Evolutionary conservation across 2,888 invertebrate species (phyloP).

Genomic region (Abscondita cerata): DNA sequence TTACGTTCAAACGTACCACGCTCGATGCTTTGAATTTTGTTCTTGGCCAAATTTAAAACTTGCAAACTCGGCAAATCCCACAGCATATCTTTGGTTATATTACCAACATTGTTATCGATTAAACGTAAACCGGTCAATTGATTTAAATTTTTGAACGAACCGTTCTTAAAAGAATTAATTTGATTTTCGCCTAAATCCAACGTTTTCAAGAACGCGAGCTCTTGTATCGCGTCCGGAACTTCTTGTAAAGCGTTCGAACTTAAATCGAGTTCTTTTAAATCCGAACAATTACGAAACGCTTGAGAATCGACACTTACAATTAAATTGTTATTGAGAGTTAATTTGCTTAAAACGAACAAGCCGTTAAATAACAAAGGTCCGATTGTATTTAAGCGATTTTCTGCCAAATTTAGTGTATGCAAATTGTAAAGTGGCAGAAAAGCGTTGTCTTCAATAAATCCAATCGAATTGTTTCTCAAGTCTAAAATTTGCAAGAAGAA

Average conservation of each 20-base stretch:
- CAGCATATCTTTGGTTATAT: constrained; percentile 84
- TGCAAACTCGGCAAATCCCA: constrained; percentile 84
- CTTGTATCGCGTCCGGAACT: constrained; percentile 84
- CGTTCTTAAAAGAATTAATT: constrained; percentile 82
- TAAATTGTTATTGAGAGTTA: constrained; percentile 86
- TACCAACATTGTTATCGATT: constrained; percentile 89
- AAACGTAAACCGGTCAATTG: constrained; percentile 86
- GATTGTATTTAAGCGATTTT: constrained; percentile 83
- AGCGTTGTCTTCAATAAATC: constrained; percentile 87
- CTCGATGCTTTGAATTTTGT: constrained; percentile 86
- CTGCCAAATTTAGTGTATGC: constrained; percentile 87
- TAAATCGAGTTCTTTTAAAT: constrained; percentile 86
- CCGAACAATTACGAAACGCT: constrained; percentile 87
- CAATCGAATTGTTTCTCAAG: constrained; percentile 85
- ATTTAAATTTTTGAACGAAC: constrained; percentile 83
- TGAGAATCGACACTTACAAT: constrained; percentile 79
- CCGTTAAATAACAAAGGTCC: constrained; percentile 85
- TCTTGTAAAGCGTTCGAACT: constrained; percentile 84
- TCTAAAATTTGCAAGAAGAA: constrained; percentile 86
- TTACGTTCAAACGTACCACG: constrained; percentile 84
- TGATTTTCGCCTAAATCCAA: constrained; percentile 93
- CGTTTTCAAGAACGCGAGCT: constrained; percentile 82
- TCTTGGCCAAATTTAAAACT: constrained; percentile 87
- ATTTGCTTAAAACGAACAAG: constrained; percentile 80
- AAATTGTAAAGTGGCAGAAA: constrained; percentile 88